Evolutionary conservation across 2,888 invertebrate species (phyloP).

Genomic region (Gortyna flavago): DNA sequence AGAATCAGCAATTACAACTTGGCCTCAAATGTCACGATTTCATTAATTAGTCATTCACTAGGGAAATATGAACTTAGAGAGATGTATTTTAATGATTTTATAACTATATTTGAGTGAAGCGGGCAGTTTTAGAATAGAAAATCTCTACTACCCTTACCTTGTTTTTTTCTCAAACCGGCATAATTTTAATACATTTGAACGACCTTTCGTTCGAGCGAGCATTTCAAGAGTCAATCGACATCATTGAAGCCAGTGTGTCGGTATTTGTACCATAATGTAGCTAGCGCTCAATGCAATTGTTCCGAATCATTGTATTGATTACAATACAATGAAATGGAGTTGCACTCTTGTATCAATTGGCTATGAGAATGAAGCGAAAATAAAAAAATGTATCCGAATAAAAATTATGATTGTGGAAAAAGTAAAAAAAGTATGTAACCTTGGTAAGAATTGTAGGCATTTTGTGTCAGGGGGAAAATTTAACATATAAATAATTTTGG

Average conservation of each 20-base stretch:
- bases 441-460: background rate
- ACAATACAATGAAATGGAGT: constrained; percentile 14
- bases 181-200: background rate
- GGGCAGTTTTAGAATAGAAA: too few relatives aligned
- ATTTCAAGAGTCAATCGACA: constrained; percentile 9
- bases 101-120: too few relatives aligned
- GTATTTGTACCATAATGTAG: background rate
- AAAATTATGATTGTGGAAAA: background rate
- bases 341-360: background rate
- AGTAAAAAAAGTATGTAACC: background rate
- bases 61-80: too few relatives aligned
- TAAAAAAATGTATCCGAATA: background rate
- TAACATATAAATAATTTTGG: background rate
- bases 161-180: background rate
- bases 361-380: background rate
- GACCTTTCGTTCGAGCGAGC: background rate
- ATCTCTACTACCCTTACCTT: background rate
- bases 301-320: constrained; percentile 20
- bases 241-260: constrained; percentile 16
- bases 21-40: too few relatives aligned
- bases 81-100: too few relatives aligned
- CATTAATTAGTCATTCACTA: too few relatives aligned
- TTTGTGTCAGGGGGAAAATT: background rate
- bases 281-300: constrained; percentile 4
- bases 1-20: too few relatives aligned